Evolutionary conservation across 2,888 invertebrate species (phyloP), one percentile per base, ranked within the genome.

Genomic region (Syrphus vitripennis): DNA sequence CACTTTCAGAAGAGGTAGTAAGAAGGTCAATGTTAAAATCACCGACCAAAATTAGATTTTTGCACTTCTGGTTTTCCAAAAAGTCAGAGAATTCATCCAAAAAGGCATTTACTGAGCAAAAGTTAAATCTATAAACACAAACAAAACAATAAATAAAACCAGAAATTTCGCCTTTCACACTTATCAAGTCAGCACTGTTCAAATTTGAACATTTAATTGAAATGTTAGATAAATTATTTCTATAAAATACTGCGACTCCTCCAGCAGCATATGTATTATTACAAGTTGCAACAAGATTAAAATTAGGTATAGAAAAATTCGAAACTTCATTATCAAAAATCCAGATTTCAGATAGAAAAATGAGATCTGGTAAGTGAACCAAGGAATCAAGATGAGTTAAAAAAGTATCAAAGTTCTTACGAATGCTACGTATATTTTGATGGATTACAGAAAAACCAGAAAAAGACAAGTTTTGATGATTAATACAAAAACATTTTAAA

Each of bases 121-220:
- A 57, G 21, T 53, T 14, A 4, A 72, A 45, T 72, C 61, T 59
- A 34, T 48, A 72, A 24, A 72, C 31, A 26, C 72, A 61, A 9
- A 71, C 40, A 29, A 71, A 57, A 31, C 71, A 57, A 10, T 40
- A 69, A 26, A 4, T 24, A 26, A 34, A 9, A 50, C 14, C 45
- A 67, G 48, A 48, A 50, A 50, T 50, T 12, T 50, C 24, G 12
- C 48, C 21, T 12, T 40, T 55, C 2, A 53, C n/a, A 34, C 37
- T 53, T 9, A 69, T 53, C 7, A 53, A 14, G 37, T 69, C 53
- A 24, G 26, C 69, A n/a, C 69, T 53, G 21, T 24, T 37, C 24
- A 53, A 5, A n/a, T 53, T 69, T 53, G 4, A 26, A 37, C 37
- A 24, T 4, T 31, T 29, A 29, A 65, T n/a, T 7, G 9, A 16